Percentiles rank a stretch among this genome's conserved stretches.
phyloP scores from a whole-genome alignment of 2,888 invertebrate species.

The Malthinus seriepunctatus region DNA sequence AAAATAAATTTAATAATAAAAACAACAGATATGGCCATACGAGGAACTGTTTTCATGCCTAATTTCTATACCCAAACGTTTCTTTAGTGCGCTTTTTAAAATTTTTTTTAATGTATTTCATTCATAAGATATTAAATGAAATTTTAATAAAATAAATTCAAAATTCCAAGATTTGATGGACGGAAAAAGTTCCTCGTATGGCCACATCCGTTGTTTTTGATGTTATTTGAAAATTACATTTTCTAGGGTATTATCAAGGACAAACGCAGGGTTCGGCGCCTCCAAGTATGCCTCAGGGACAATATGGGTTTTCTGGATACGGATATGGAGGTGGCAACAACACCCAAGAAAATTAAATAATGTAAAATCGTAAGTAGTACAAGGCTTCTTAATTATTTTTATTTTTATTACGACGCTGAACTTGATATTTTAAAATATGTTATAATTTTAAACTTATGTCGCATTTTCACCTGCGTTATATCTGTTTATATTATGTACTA shows the following conservation, averaged over 20 bases:
- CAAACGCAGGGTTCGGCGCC: conserved; percentile 46
- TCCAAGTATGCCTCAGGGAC: conserved; percentile 49
- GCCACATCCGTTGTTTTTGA: no score
- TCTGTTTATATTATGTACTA: conserved; percentile 1
- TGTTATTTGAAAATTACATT: neutral
- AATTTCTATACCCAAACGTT: no score
- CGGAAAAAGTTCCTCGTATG: no score
- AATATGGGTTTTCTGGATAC: conserved; percentile 55
- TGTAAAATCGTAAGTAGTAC: conserved; percentile 21
- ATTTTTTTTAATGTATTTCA: no score
- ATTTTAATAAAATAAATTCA: no score
- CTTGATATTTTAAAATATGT: neutral
- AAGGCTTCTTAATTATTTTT: neutral
- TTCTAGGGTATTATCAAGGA: conserved; percentile 50
- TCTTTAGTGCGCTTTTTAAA: no score
- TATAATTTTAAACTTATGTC: neutral
- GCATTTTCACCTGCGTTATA: neutral
- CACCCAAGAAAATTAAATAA: conserved; percentile 30
- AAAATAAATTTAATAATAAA: no score
- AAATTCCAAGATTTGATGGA: no score
- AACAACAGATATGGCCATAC: no score
- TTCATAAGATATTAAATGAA: no score
- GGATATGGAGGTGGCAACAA: conserved; percentile 47
- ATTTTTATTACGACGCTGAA: neutral
- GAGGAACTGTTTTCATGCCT: no score